These are phyloP conservation scores for Tetramorium bicarinatum DNA, from an alignment of 2,888 invertebrate species.

Conservation along the genomic window DNA sequence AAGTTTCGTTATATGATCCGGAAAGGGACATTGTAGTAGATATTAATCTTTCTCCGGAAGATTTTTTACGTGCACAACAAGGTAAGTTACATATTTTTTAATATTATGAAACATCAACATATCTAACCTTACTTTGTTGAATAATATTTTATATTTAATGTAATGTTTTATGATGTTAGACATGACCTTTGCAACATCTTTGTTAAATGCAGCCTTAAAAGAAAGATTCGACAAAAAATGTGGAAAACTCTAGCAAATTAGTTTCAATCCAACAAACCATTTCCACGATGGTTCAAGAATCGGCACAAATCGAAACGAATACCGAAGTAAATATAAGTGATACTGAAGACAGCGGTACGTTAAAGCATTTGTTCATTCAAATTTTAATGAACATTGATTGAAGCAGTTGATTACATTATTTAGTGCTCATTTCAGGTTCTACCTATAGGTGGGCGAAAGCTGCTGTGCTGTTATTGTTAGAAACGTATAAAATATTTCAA, in stretches of 20 bases:
- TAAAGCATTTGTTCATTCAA: slow-evolving; percentile 1
- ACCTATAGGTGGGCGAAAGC: no score
- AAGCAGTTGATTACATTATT: not conserved
- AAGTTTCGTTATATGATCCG: not conserved
- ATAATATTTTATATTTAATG: not conserved
- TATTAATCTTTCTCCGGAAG: not conserved
- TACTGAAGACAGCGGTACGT: not conserved
- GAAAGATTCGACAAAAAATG: not conserved
- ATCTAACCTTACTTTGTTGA: not conserved
- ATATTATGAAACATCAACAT: not conserved
- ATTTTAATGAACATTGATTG: not conserved
- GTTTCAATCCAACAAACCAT: not conserved
- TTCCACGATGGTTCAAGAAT: not conserved
- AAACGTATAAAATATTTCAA: not conserved
- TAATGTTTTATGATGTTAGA: not conserved
- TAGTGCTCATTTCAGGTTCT: no score
- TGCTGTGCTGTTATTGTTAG: no score
- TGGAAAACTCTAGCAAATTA: not conserved
- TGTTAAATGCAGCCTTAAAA: not conserved
- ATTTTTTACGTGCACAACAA: slow-evolving; percentile 5
- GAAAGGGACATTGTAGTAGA: not conserved
- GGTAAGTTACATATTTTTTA: not conserved
- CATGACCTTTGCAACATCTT: not conserved
- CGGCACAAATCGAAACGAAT: no score
- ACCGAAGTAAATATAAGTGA: not conserved